Evolutionary conservation across 2,113 vertebrate species (phyloP).

Genomic region (Eupsittula cactorum): DNA sequence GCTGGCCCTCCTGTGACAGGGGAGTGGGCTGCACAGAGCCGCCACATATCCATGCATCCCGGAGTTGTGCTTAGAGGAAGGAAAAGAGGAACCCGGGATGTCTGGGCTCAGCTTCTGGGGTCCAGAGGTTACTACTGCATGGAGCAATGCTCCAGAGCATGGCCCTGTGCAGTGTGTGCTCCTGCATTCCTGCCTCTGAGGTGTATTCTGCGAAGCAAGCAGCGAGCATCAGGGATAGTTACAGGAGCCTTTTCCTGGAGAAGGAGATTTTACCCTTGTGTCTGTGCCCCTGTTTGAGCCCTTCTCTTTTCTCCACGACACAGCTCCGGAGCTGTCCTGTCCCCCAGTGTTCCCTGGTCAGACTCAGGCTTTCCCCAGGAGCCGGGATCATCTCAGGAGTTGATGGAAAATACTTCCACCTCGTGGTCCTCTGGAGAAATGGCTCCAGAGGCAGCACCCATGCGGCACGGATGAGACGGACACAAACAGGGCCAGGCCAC

Average conservation of each 20-base stretch:
- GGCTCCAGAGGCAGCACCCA: background rate
- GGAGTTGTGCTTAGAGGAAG: background rate
- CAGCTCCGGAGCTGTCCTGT: background rate
- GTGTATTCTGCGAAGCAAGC: accelerated
- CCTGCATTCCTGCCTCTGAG: background rate
- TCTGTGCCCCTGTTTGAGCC: accelerated
- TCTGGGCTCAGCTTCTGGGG: background rate
- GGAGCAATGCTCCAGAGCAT: accelerated
- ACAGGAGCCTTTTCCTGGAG: background rate
- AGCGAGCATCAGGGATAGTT: accelerated
- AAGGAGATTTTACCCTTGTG: background rate
- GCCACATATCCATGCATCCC: background rate
- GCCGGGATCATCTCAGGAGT: background rate
- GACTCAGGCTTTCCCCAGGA: too few relatives aligned
- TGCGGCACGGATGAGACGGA: accelerated
- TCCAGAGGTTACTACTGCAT: background rate
- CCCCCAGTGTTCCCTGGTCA: background rate
- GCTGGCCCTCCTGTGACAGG: background rate
- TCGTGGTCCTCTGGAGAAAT: background rate
- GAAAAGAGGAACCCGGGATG: background rate
- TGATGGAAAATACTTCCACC: conserved; percentile 60
- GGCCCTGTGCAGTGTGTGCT: accelerated
- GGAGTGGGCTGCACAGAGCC: background rate
- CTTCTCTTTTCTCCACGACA: background rate
- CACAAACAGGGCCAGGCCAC: background rate